phyloP scores from a whole-genome alignment of 2,797 vertebrate genomes.

The Pipistrellus pipistrellus region DNA sequence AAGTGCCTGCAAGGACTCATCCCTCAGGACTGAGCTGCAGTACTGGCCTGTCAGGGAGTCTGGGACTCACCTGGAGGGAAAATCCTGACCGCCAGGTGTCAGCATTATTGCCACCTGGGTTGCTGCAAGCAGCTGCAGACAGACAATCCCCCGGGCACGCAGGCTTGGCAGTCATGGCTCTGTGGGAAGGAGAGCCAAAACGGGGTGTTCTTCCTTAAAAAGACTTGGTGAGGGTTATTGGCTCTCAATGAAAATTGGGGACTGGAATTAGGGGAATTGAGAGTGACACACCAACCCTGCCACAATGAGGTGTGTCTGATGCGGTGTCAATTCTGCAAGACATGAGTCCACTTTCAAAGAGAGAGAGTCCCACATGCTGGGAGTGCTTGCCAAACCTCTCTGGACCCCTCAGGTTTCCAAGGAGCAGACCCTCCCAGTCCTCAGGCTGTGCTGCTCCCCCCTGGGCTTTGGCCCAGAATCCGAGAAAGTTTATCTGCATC shows the following conservation, averaged over 20 bases:
- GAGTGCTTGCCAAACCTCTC: rapidly evolving
- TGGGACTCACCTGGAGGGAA: neutral
- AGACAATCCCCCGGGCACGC: neutral
- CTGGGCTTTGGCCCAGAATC: neutral
- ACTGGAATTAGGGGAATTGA: neutral
- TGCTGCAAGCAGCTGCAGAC: neutral
- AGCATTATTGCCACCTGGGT: neutral
- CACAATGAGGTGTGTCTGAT: neutral
- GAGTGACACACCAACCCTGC: neutral
- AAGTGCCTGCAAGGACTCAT: neutral
- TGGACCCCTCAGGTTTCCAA: neutral
- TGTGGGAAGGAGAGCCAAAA: neutral
- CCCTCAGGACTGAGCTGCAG: neutral
- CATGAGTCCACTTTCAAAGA: neutral
- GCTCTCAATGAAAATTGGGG: neutral
- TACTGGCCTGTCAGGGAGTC: neutral
- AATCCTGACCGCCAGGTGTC: neutral
- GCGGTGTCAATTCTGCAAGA: neutral
- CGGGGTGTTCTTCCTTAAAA: neutral
- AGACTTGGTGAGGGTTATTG: neutral
- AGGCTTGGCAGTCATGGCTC: neutral
- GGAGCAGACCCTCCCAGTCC: neutral
- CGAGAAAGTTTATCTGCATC: neutral
- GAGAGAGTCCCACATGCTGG: neutral
- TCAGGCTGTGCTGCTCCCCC: rapidly evolving